Evolutionary conservation across 2,113 vertebrate genomes (phyloP), one percentile per base, ranked within the genome.

Genomic region (Callocephalon fimbriatum): DNA sequence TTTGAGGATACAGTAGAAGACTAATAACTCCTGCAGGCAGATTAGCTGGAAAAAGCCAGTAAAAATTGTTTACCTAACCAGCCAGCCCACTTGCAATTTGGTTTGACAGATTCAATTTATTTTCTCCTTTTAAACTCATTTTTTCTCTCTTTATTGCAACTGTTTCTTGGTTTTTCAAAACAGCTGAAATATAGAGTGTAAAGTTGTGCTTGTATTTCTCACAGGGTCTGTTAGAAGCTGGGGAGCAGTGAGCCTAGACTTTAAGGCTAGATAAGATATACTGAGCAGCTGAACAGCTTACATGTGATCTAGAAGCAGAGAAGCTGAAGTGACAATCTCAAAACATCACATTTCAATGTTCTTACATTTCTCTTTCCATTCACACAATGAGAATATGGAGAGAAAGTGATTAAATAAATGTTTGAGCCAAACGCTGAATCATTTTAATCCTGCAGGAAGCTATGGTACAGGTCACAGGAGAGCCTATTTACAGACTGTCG

Each of bases 1-100:
- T 97, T 97, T 98, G 94, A 96, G 88, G 47, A 77, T 79, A 61
- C 51, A 96, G 65, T 93, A 74, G 48, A 91, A 92, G 51, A 45
- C 72, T 96, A 95, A 98, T 97, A 98, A 97, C 96, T 91, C 90
- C 90, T 92, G 42, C 15, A 63, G 93, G 94, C 84, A 86, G 65
- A 98, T 97, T 95, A 97, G 90, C 71, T 90, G 68, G 59, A 47
- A 65, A 94, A 97, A 95, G 88, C 83, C 93, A 97, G 98, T 93
- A 96, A 97, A 95, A 97, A 96, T 94, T 97, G 96, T 93, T 98
- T 98, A 95, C 96, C 92, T 94, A 95, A 95, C 91, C 92, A 97
- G 77, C 47, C 71, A 96, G 62, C 56, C 76, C 42, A 76, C 90
- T 97, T 96, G 80, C 80, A 94, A 87, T 96, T 97, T 96, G 63